phyloP scores from a whole-genome alignment of 2,113 vertebrate species.

The Ranitomeya variabilis region DNA sequence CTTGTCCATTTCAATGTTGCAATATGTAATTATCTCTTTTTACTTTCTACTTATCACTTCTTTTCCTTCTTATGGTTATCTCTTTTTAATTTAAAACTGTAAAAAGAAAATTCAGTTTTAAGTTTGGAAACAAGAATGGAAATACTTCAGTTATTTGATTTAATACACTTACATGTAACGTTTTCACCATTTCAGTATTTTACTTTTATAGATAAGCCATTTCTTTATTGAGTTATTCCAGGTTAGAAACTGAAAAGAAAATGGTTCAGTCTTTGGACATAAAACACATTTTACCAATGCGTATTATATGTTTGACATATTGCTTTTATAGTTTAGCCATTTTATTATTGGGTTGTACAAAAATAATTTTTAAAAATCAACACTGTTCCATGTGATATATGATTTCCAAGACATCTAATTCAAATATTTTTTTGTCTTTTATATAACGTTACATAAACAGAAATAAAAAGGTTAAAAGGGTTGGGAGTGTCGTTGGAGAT shows the following conservation, averaged over 20 bases:
- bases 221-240: background rate
- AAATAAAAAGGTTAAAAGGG: too few species aligned
- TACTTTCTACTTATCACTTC: constrained; percentile 21
- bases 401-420: too few species aligned
- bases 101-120: background rate
- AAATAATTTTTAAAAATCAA: too few species aligned
- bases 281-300: too few species aligned
- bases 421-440: too few species aligned
- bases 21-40: constrained; percentile 42
- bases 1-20: constrained; percentile 2
- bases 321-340: too few species aligned
- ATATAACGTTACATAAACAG: too few species aligned
- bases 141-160: background rate
- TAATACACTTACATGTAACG: background rate
- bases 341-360: too few species aligned
- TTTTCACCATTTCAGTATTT: background rate
- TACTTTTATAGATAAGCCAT: background rate
- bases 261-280: too few species aligned
- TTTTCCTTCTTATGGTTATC: background rate
- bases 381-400: too few species aligned
- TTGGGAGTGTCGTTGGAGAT: too few species aligned
- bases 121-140: background rate
- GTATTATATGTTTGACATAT: too few species aligned
- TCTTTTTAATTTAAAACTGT: constrained; percentile 15
- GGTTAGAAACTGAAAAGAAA: background rate